Base-by-base conservation (phyloP, 2,888 invertebrate genomes). In the Apodemia zela region DNA sequence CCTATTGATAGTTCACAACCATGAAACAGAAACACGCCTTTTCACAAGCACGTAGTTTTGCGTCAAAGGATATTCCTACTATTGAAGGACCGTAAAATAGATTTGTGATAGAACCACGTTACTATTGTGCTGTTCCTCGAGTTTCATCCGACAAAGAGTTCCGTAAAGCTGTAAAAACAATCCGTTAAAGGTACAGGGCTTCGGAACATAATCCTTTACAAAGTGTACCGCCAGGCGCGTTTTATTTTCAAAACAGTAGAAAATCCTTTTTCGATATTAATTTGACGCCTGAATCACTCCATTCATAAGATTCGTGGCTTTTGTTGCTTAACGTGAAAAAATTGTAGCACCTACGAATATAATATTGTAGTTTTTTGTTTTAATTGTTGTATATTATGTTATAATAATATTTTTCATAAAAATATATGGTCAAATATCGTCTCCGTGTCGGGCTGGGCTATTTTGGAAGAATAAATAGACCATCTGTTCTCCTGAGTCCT, bases 191-290 rank as follows among this genome's bases (percentile, higher is more conserved):
- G 73, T 75, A 73, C 75, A 75, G 72, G 75, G 75, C 75, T 76
- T 71, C 80, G 77, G 76, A 82, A 82, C 76, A 74, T 87, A 90
- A 90, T 89, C 90, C 89, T 78, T 75, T 81, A 80, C 84, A 88
- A 87, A 86, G 85, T 76, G 77, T 45, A 45, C 45, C 45, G 45
- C 6, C 87, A 88, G 84, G 74, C 77, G 75, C 75, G 75, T 75
- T 77, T 71, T 88, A 89, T 90, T 91, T 89, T 77, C 84, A 89
- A 90, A 91, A 91, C 89, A 91, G 89, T 82, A 86, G 85, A 85
- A 87, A 84, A 89, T 87, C 85, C 87, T 75, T 88, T 85, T 90
- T 87, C 83, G 85, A 83, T 87, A 86, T 76, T 84, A 81, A 89
- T 91, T 89, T 91, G 84, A 87, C 88, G 90, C 87, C 77, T 83